phyloP scores from a whole-genome alignment of 2,113 vertebrate species.

The Gila orcuttii region DNA sequence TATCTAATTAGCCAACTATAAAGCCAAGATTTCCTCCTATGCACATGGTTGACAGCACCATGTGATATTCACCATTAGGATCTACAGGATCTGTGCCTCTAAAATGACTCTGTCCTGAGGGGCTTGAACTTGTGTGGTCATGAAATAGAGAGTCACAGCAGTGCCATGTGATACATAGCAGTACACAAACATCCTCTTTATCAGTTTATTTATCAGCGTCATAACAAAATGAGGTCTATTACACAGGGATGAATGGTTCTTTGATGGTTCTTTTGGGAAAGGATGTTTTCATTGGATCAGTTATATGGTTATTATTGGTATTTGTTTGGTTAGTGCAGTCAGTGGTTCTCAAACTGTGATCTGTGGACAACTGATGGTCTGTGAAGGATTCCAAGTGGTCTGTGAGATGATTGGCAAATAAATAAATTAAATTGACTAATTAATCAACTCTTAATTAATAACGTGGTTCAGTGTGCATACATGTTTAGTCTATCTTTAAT shows the following conservation, averaged over 20 bases:
- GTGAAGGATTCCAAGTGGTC: neutral
- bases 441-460: neutral
- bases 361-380: neutral
- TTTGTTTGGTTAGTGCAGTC: neutral
- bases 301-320: neutral
- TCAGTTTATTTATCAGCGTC: neutral
- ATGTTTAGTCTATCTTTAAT: neutral
- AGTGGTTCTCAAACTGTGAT: neutral
- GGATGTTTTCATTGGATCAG: neutral
- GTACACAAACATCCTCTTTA: slow-evolving; percentile 31
- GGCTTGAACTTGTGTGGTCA: slow-evolving; percentile 33
- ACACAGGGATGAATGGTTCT: neutral
- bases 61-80: neutral
- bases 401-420: neutral
- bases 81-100: neutral
- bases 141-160: slow-evolving; percentile 27
- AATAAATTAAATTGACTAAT: neutral
- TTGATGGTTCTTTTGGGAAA: slow-evolving; percentile 1
- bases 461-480: neutral
- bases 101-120: neutral
- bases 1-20: neutral
- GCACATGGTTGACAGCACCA: neutral
- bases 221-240: neutral
- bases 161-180: slow-evolving; percentile 26
- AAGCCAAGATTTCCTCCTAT: neutral